Conservation (phyloP, 2,113 vertebrate genomes). For the Pholis gunnellus region DNA sequence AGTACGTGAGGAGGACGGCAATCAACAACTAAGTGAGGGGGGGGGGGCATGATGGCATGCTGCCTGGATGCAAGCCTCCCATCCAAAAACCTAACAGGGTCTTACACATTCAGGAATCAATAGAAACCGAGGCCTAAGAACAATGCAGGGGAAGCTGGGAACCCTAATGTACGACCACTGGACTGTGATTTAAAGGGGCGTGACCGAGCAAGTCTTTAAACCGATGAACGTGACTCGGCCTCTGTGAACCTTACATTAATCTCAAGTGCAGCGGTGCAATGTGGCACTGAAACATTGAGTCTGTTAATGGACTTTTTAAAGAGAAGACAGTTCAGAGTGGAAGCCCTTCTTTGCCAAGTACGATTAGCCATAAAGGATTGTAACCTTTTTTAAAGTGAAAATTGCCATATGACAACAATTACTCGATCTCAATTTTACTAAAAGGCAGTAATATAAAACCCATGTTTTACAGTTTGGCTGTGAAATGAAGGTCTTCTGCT, state of each 20-base stretch:
- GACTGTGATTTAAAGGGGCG: not conserved
- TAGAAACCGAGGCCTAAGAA: conserved; percentile 9
- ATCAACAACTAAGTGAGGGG: conserved; percentile 1
- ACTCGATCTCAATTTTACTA: not conserved
- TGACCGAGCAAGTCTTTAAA: conserved; percentile 7
- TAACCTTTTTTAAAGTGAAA: conserved; percentile 3
- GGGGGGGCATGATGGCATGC: conserved; percentile 10
- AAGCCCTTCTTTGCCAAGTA: not conserved
- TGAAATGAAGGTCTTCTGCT: not conserved
- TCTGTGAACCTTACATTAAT: conserved; percentile 11
- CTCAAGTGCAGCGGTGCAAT: not conserved
- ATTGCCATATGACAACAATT: too few species aligned
- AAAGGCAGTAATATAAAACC: not conserved
- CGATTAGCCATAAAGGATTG: conserved; percentile 25
- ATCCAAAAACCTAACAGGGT: conserved; percentile 12
- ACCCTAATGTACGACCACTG: not conserved
- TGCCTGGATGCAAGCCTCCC: conserved; percentile 9
- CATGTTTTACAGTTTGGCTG: not conserved
- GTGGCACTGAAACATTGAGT: conserved; percentile 4
- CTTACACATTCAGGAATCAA: conserved; percentile 28
- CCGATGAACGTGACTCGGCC: not conserved
- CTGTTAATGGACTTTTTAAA: conserved; percentile 21
- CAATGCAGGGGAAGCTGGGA: not conserved
- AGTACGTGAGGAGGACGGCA: conserved; percentile 8
- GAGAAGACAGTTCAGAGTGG: conserved; percentile 10